Percentiles rank a stretch among this genome's conserved stretches.
Evolutionary conservation across 2,888 invertebrate species (phyloP).

Genomic region (Notodonta dromedarius): DNA sequence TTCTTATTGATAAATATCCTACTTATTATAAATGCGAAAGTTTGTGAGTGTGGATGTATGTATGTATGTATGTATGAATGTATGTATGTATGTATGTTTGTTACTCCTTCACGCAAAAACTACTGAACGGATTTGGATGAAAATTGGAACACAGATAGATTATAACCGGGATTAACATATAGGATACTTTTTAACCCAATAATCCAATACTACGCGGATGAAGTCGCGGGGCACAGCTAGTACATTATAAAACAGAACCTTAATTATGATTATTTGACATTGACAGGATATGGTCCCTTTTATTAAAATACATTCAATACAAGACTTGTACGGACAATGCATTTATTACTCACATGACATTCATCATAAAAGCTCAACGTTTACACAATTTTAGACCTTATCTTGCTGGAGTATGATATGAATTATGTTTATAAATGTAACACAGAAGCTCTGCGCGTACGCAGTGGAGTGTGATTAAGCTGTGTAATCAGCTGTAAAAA

Average conservation of each 20-base stretch:
- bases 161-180: too few relatives aligned
- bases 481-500: conserved; percentile 69
- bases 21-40: too few relatives aligned
- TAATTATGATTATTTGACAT: background rate
- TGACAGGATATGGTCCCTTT: background rate
- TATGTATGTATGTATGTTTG: too few relatives aligned
- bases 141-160: too few relatives aligned
- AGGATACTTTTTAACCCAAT: too few relatives aligned
- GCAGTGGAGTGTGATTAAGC: conserved; percentile 45
- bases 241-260: background rate
- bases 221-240: too few relatives aligned
- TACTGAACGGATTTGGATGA: too few relatives aligned
- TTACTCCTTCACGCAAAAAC: too few relatives aligned
- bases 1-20: background rate
- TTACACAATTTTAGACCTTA: background rate
- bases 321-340: background rate
- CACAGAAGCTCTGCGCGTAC: conserved; percentile 7
- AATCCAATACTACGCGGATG: too few relatives aligned
- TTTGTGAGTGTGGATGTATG: too few relatives aligned
- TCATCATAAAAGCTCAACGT: background rate
- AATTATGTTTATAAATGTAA: background rate
- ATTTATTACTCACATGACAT: background rate
- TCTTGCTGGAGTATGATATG: too few relatives aligned
- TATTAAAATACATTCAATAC: conserved; percentile 1
- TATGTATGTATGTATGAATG: too few relatives aligned